Conservation (phyloP, 2,797 vertebrate genomes). For the Sebastes itinus region DNA sequence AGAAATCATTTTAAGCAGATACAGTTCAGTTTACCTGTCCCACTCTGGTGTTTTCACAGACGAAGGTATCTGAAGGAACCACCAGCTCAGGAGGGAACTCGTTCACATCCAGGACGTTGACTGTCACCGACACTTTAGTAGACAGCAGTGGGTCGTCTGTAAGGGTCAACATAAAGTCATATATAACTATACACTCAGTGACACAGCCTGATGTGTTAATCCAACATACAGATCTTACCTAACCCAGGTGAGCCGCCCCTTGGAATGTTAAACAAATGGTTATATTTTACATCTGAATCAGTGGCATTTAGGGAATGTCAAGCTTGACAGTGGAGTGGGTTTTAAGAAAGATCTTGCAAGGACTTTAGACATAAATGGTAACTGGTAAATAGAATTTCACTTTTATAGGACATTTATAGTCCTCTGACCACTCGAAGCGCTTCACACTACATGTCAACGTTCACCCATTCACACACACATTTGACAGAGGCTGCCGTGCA, state of each 20-base stretch:
- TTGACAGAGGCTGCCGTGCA: too few relatives aligned
- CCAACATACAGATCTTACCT: not conserved
- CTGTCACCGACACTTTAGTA: slow-evolving; percentile 86
- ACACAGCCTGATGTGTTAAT: not conserved
- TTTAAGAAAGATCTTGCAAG: too few relatives aligned
- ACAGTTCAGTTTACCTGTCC: slow-evolving; percentile 86
- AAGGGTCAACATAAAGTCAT: slow-evolving; percentile 32
- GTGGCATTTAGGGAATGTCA: too few relatives aligned
- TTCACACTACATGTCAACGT: too few relatives aligned
- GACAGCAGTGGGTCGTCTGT: slow-evolving; percentile 88
- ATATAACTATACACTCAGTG: not conserved
- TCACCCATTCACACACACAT: too few relatives aligned
- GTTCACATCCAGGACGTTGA: slow-evolving; percentile 93
- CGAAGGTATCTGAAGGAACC: slow-evolving; percentile 86
- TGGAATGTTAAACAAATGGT: not conserved
- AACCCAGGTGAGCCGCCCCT: not conserved
- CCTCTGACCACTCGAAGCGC: too few relatives aligned
- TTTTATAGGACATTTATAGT: too few relatives aligned
- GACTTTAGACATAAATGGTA: too few relatives aligned
- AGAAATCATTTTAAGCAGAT: not conserved
- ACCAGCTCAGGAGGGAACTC: slow-evolving; percentile 93
- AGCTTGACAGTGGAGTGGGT: too few relatives aligned
- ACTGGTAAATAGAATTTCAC: too few relatives aligned
- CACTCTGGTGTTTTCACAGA: slow-evolving; percentile 91
- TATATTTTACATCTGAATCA: too few relatives aligned